Conservation (phyloP, 2,888 invertebrate genomes). For the Temnothorax unifasciatus region DNA sequence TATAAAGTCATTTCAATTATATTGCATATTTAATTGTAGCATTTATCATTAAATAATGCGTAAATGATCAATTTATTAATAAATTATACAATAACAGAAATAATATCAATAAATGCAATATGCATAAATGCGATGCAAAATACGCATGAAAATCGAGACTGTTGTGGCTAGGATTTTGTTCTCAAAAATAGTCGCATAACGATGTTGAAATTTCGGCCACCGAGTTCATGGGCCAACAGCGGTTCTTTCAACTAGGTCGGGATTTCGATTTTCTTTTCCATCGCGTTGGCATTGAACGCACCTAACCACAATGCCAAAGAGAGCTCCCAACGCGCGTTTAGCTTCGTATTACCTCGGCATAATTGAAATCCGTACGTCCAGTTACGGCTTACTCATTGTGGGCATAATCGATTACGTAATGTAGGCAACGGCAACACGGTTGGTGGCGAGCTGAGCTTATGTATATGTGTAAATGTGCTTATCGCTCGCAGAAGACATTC, state of each 20-base stretch:
- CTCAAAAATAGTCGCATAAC: neutral
- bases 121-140: neutral
- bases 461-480: constrained; percentile 22
- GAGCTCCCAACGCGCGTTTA: constrained; percentile 36
- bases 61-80: constrained; percentile 20
- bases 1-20: neutral
- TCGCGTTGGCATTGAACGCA: constrained; percentile 46
- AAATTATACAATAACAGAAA: constrained; percentile 8
- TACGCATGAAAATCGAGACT: constrained; percentile 1
- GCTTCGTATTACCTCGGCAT: constrained; percentile 38
- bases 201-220: constrained; percentile 59
- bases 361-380: constrained; percentile 42
- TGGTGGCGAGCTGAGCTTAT: neutral
- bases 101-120: neutral
- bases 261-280: constrained; percentile 38
- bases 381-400: constrained; percentile 54
- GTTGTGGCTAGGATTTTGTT: neutral
- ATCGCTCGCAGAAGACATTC: neutral
- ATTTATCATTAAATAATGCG: constrained; percentile 3
- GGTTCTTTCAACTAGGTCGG: constrained; percentile 27
- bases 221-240: constrained; percentile 59
- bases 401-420: constrained; percentile 59
- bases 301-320: constrained; percentile 55
- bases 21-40: neutral
- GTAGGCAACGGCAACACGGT: neutral